A percentile compares a stretch with the other conserved stretches of the same genome.
Conservation (phyloP, 2,113 vertebrate species). For the Mesembrinibis cayennensis region DNA sequence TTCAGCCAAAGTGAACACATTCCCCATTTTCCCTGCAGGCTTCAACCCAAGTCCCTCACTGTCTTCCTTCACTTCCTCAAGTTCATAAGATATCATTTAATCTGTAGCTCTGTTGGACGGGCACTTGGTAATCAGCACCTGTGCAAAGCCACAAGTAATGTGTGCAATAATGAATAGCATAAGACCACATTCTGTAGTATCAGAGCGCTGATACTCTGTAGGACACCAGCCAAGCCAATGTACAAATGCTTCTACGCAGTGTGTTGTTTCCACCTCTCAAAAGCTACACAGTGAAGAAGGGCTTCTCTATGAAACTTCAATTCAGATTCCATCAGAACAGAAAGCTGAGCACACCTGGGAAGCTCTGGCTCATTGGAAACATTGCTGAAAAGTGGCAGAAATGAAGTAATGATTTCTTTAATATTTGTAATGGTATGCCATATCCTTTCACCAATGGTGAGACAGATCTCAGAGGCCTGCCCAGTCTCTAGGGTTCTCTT, state of each 20-base stretch:
- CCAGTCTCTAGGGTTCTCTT: not conserved
- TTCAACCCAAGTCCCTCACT: not conserved
- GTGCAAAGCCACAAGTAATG: not conserved
- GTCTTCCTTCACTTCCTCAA: not conserved
- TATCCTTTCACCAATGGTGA: not conserved
- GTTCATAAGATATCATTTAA: not conserved
- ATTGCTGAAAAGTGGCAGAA: not conserved
- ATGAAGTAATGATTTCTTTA: not conserved
- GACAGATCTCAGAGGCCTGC: not conserved
- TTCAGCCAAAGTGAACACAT: not conserved
- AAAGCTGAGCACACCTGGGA: not conserved
- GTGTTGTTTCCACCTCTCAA: not conserved
- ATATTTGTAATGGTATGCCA: not conserved
- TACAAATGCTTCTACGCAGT: accelerated
- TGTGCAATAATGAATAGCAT: not conserved
- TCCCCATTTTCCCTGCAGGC: not conserved
- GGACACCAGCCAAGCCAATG: not conserved
- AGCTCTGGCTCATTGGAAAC: not conserved
- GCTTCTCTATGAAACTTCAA: not conserved
- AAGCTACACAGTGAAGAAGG: not conserved
- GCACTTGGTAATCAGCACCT: not conserved
- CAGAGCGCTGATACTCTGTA: not conserved
- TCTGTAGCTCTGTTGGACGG: not conserved
- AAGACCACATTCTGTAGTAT: not conserved
- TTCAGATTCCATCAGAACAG: not conserved